Conservation (phyloP, 2,888 invertebrate genomes). For the Cheilosia pagana region DNA sequence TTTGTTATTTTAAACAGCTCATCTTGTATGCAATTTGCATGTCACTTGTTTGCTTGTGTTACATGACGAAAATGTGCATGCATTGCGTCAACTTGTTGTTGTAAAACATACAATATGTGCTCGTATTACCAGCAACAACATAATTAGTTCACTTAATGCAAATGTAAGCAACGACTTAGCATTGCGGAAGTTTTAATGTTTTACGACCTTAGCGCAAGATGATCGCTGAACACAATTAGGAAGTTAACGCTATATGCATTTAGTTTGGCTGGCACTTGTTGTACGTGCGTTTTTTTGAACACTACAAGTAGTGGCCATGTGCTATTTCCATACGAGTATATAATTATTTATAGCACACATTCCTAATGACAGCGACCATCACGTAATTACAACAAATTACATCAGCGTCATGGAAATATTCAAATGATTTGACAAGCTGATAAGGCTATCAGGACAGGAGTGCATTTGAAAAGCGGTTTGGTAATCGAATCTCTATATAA, state of each 20-base stretch:
- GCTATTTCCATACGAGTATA: no score
- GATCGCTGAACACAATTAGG: conserved; percentile 2
- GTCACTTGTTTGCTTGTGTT: neutral
- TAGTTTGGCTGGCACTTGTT: no score
- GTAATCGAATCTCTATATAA: no score
- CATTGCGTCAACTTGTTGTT: neutral
- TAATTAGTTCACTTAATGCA: neutral
- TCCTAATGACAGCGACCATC: neutral
- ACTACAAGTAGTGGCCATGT: neutral
- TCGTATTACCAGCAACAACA: conserved; percentile 5
- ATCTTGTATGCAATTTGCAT: neutral
- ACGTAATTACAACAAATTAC: neutral
- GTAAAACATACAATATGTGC: neutral
- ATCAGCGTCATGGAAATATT: neutral
- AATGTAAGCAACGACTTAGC: neutral
- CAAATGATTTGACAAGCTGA: neutral
- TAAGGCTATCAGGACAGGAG: neutral
- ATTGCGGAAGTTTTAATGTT: neutral
- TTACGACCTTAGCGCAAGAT: conserved; percentile 6
- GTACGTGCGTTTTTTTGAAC: neutral
- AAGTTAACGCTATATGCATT: neutral
- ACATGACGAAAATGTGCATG: neutral
- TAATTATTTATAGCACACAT: neutral
- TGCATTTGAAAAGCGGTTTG: neutral
- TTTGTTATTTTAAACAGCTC: conserved; percentile 2